These are phyloP conservation scores for Nettapus auritus DNA, from an alignment of 2,113 vertebrate genomes.

Conservation along the genomic window DNA sequence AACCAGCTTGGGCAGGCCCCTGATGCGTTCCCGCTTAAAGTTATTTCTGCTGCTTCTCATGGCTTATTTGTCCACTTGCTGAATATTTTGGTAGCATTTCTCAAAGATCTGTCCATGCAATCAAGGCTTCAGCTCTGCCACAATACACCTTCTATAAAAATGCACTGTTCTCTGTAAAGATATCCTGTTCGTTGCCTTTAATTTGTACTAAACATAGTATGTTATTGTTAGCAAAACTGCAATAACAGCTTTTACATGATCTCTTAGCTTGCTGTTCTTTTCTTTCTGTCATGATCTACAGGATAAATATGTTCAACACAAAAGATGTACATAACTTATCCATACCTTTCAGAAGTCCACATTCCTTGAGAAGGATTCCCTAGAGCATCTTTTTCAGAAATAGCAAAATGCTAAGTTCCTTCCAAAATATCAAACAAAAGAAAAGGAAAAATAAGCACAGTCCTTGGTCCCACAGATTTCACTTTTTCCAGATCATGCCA, in stretches of 20 bases:
- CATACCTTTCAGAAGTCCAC: rapidly evolving
- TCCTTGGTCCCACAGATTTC: neutral
- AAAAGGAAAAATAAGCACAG: neutral
- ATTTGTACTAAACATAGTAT: neutral
- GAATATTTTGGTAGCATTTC: neutral
- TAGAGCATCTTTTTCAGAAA: neutral
- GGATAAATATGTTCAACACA: neutral
- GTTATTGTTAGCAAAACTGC: no score
- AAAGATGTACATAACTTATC: neutral
- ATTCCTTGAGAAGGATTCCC: neutral
- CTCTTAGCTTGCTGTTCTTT: neutral
- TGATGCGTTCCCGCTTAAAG: neutral
- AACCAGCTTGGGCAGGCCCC: neutral
- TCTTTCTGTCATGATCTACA: neutral
- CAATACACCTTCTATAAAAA: neutral
- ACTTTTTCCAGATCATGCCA: neutral
- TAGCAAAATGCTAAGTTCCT: neutral
- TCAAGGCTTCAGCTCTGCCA: neutral
- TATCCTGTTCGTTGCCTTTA: neutral
- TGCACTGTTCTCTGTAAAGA: neutral
- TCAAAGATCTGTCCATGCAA: neutral
- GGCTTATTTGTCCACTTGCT: neutral
- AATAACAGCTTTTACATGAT: neutral
- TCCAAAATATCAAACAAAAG: neutral
- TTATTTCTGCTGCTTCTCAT: neutral